These are phyloP conservation scores for Branchinecta sandiegonensis DNA, from an alignment of 2,888 invertebrate genomes.

Conservation along the genomic window DNA sequence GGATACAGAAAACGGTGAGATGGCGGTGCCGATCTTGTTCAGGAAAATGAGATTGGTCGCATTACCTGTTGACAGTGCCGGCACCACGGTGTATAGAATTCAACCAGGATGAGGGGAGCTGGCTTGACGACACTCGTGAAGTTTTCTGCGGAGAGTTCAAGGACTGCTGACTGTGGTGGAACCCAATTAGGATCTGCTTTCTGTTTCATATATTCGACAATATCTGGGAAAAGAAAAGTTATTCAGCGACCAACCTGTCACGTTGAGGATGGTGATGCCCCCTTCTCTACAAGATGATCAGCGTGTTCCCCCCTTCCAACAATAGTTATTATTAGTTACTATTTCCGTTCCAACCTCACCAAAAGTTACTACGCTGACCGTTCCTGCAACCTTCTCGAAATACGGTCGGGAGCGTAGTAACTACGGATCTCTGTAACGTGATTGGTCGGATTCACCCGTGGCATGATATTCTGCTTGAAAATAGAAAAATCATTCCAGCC, in stretches of 20 bases:
- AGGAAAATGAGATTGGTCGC: background rate
- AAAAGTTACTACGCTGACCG: no score
- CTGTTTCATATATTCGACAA: slow-evolving; percentile 39
- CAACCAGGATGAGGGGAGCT: slow-evolving; percentile 38
- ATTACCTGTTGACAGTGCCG: slow-evolving; percentile 31
- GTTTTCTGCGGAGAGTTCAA: slow-evolving; percentile 38
- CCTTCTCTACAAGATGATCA: background rate
- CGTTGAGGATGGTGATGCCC: slow-evolving; percentile 29
- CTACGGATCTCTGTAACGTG: no score
- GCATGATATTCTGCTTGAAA: no score
- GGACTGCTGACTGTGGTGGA: slow-evolving; percentile 40
- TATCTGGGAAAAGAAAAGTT: slow-evolving; percentile 32
- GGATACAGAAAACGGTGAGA: no score
- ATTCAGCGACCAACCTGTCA: slow-evolving; percentile 35
- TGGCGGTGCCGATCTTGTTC: no score
- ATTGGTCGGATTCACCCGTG: no score
- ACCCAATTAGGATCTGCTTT: slow-evolving; percentile 40
- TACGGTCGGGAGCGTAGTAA: no score
- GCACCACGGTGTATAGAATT: slow-evolving; percentile 45
- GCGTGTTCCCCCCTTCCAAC: no score
- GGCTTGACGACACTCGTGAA: slow-evolving; percentile 37
- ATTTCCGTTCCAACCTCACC: no score
- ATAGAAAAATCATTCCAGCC: no score
- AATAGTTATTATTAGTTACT: no score
- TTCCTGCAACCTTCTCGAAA: no score